Base-by-base conservation (phyloP, 1,140 invertebrate genomes). In the Eufriesea mexicana region DNA sequence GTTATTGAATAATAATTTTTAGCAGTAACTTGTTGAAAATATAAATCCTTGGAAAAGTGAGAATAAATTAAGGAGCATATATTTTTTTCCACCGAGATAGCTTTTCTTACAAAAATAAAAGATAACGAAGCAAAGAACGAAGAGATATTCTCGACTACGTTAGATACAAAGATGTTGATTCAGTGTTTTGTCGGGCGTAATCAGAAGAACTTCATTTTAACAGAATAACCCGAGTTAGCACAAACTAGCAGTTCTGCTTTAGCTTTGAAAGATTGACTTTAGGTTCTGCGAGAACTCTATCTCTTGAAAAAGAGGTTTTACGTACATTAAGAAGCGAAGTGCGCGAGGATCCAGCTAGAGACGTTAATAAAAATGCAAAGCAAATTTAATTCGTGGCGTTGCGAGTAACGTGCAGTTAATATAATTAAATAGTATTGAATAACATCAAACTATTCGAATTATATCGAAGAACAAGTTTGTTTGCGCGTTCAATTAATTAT, bases 281-380 rank as follows among this genome's bases (percentile, higher is more conserved):
- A 16, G 14, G 59, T 73, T 12, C 14, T 18, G 20, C 12, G 12
- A n/a, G 54, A 16, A 10, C 5, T 54, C 51, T 57, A 57, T 45
- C 20, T 49, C 35, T 57, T 45, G 51, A 54, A 57, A 73, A 73
- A 57, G 12, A 55, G 7, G 5, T 25, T 73, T 73, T 57, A 42
- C 71, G n/a, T 25, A 42, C 5, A 57, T 45, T 57, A 73, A 57
- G 35, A n/a, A 42, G 16, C n/a, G 0, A 5, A 18, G 20, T 12
- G 2, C 10, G 6, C 2, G 23, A 0, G 45, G 57, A 42, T 10
- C 20, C 54, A n/a, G 1, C 23, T 20, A 42, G 51, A 45, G 23
- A 45, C 16, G 5, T 74, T 74, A 23, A 61, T 74, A 59, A 47
- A 61, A 61, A 59, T 74, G 72, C 5, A 74, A 61, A 74, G 9